These are phyloP conservation scores for Probosciger aterrimus DNA, from an alignment of 2,113 vertebrate species.

Conservation along the genomic window DNA sequence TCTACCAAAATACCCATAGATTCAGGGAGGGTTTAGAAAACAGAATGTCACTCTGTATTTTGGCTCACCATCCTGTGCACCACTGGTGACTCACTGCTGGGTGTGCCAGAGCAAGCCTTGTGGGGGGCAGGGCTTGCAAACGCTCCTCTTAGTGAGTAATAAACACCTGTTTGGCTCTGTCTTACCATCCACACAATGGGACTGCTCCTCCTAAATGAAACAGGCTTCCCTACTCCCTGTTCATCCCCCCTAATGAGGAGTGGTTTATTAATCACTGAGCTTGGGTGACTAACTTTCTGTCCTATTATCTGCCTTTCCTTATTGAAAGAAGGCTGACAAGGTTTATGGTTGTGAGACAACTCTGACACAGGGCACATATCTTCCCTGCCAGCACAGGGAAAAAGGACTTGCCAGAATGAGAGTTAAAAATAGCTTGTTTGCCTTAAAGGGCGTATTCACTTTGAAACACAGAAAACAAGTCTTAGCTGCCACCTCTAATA, in stretches of 20 bases:
- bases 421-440: conserved; percentile 20
- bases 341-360: neutral
- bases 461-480: neutral
- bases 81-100: neutral
- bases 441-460: neutral
- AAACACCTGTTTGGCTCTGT: neutral
- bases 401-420: neutral
- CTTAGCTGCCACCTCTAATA: neutral
- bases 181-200: neutral
- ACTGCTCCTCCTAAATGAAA: neutral
- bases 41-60: neutral
- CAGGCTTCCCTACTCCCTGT: neutral
- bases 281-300: neutral
- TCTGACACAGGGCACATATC: neutral
- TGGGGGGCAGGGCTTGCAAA: accelerated
- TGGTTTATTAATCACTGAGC: neutral
- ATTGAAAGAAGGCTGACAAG: neutral
- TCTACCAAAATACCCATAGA: neutral
- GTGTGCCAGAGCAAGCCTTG: neutral
- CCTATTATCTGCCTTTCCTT: neutral
- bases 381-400: neutral
- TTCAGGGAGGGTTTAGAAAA: neutral
- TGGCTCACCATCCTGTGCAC: neutral
- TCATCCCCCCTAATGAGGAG: neutral
- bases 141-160: accelerated